Conservation (phyloP, 1,140 invertebrate genomes). For the Ephestia elutella region DNA sequence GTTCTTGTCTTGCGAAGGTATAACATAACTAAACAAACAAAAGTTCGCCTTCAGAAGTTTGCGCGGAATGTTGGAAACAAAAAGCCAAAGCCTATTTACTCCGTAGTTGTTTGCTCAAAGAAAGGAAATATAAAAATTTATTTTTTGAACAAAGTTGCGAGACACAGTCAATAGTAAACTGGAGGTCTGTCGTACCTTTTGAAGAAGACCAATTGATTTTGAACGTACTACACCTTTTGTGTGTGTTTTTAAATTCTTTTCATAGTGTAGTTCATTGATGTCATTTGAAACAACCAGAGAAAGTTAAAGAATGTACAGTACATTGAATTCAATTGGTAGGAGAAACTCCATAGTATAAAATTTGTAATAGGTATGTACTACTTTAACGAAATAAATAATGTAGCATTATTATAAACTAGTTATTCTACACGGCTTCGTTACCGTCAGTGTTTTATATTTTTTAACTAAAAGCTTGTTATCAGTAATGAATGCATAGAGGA, state of each 20-base stretch:
- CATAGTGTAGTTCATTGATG: neutral
- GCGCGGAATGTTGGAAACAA: neutral
- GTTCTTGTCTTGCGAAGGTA: too few species aligned
- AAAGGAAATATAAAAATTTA: slow-evolving; percentile 3
- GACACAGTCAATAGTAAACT: neutral
- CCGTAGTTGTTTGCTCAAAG: neutral
- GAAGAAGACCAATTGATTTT: neutral
- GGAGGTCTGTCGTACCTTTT: neutral
- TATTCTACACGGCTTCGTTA: too few species aligned
- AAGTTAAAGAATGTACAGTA: neutral
- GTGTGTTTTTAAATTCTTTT: neutral
- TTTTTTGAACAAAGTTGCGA: neutral
- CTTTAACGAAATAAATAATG: too few species aligned
- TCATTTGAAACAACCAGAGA: neutral
- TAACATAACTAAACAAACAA: neutral
- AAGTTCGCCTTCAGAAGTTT: neutral
- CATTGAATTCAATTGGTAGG: neutral
- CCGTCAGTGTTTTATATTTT: too few species aligned
- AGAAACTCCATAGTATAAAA: too few species aligned
- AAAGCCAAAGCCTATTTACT: neutral
- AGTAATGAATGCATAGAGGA: too few species aligned
- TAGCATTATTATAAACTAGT: too few species aligned
- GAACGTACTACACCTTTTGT: neutral
- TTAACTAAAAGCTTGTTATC: too few species aligned
- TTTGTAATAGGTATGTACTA: too few species aligned